phyloP scores from a whole-genome alignment of 2,888 invertebrate genomes.

The Acutogordius australiensis region DNA sequence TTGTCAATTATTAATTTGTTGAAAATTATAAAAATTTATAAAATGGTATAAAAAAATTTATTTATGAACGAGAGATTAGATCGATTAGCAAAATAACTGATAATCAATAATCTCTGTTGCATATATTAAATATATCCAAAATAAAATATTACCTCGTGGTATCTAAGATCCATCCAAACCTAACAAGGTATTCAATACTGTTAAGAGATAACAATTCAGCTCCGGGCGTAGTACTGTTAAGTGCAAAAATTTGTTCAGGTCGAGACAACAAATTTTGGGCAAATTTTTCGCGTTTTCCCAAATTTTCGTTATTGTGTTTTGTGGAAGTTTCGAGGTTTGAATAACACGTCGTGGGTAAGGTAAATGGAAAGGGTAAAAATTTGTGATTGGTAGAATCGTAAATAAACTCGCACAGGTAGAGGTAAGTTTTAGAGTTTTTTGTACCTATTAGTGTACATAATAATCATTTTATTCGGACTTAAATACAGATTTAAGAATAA shows the following conservation, averaged over 20 bases:
- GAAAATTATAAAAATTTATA: too few relatives aligned
- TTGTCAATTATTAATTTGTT: too few relatives aligned
- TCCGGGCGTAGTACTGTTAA: not conserved
- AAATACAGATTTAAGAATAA: too few relatives aligned
- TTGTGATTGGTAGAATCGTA: constrained; percentile 21
- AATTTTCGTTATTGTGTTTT: too few relatives aligned
- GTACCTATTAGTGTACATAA: not conserved
- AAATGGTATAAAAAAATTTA: too few relatives aligned
- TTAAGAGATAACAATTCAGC: not conserved
- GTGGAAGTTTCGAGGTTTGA: not conserved
- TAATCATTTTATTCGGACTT: not conserved
- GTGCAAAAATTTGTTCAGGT: not conserved
- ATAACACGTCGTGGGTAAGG: not conserved
- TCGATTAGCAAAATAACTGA: not conserved
- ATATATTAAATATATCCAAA: not conserved
- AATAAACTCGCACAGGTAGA: constrained; percentile 41
- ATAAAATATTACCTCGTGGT: not conserved
- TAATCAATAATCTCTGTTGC: not conserved
- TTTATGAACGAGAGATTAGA: too few relatives aligned
- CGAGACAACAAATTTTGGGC: not conserved
- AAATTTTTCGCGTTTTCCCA: too few relatives aligned
- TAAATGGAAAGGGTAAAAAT: not conserved
- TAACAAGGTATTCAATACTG: constrained; percentile 77
- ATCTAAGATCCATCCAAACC: constrained; percentile 47
- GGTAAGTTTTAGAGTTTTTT: constrained; percentile 49